Evolutionary conservation across 2,797 vertebrate genomes (phyloP), one percentile per base, ranked within the genome.

Genomic region (Crypturellus tataupa): DNA sequence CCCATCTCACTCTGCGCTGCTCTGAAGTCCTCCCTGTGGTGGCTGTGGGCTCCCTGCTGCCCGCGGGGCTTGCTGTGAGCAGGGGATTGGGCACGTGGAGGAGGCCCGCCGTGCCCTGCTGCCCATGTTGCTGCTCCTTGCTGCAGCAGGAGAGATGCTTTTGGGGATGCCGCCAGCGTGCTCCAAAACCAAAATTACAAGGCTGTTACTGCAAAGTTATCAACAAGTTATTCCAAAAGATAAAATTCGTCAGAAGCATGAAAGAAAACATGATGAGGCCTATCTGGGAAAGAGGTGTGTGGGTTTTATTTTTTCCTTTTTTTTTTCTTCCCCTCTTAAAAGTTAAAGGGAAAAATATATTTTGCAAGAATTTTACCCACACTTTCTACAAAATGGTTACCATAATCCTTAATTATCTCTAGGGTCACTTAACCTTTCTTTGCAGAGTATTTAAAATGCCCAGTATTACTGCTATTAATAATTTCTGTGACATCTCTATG

Each of bases 81-180:
- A 53, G 51, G 51, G 15, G 27, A 46, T 20, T 9, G 9, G 44
- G 44, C 8, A 19, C 44, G 19, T 9, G 44, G 18, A 2, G 44
- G 44, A 20, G 19, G 44, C 9, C 44, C 44, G 44, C 19, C 9
- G 44, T 19, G 59, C 51, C 49, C 49, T 80, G 58, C 58, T 37
- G 2, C 53, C 1, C 0, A 14, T 12, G 63, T 35, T 23, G 8
- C 15, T 1, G 0, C 3, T 73, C 42, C 13, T 24, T 6, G 2
- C 31, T 55, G 37, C 39, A 68, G 35, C 47, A 29, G 35, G 11
- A 14, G 25, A n/a, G 16, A 7, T 2, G 1, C 55, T 47, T 77
- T 82, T 0, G 35, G 0, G 12, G 49, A 16, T 6, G 9, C 44
- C 44, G 5, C 0, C 0, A 27, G 4, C 37, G 8, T 60, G 12